Base-by-base conservation (phyloP, 2,113 vertebrate species). In the Poecilia latipinna region DNA sequence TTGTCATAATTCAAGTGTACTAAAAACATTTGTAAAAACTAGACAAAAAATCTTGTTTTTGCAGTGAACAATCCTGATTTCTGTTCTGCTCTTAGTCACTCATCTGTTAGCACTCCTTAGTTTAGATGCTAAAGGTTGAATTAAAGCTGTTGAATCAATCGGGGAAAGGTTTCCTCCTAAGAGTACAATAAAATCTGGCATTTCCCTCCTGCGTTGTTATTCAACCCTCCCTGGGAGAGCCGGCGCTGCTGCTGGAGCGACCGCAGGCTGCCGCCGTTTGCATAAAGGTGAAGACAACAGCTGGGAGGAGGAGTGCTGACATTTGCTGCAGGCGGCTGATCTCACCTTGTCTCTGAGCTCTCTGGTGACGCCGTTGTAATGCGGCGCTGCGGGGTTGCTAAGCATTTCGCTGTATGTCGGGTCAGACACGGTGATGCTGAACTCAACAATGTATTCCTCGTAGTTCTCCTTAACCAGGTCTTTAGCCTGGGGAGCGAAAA, bases 381-480 rank as follows among this genome's bases (percentile, higher is more conserved):
- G 90, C 0, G 82, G 81, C 2, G 87, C 91, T 29, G 48, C 82
- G 0, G 96, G 88, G 42, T 97, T 93, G 6, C 68, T 85, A 12
- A 96, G 92, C 42, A 96, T 91, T 70, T 87, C 57, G 54, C 91
- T 95, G 85, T 96, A 96, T 17, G 75, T 83, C 3, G 95, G 94
- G 44, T 96, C 94, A 61, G 89, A 91, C 33, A 98, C 87, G 42
- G 95, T 96, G 70, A 98, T 89, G 12, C 95, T 97, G 90, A 99
- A 95, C 78, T 96, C 94, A 4, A 98, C 95, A 62, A 95, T 94
- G 72, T 96, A 95, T 74, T 97, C 95, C 82, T 89, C 79, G 0
- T 88, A 86, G 61, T 89, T 82, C 66, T 96, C 93, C 0, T 95
- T 89, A 24, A 95, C 91, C 44, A 89, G 61, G 48, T 91, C 70